Conservation (phyloP, 2,797 vertebrate genomes). For the Alectoris magna region DNA sequence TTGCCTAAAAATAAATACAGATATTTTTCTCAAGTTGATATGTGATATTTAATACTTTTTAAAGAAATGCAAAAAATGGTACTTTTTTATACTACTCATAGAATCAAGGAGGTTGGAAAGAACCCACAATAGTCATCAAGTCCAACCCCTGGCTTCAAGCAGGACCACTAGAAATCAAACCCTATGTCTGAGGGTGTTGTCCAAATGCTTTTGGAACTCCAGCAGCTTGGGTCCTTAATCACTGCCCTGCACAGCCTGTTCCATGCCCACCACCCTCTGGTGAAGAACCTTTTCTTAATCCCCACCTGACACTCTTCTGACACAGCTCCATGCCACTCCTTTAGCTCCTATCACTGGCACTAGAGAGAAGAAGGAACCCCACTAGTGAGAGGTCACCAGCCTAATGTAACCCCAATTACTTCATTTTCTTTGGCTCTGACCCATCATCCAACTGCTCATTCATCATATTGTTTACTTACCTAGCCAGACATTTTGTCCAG, state of each 20-base stretch:
- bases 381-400: neutral
- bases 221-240: neutral
- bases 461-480: neutral
- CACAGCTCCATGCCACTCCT: neutral
- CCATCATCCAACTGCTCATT: too few species aligned
- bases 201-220: neutral
- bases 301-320: neutral
- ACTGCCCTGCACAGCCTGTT: neutral
- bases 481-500: neutral
- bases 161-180: neutral
- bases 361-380: neutral
- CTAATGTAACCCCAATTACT: neutral
- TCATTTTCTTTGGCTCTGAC: neutral
- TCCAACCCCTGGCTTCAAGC: neutral
- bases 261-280: neutral
- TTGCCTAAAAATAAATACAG: neutral
- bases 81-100: neutral
- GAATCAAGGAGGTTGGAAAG: neutral
- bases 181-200: neutral
- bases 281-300: neutral
- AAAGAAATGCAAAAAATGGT: neutral
- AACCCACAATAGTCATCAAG: neutral
- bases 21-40: neutral
- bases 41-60: neutral
- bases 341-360: neutral